Percentiles rank a stretch among this genome's conserved stretches.
These are phyloP conservation scores for Macheiramphus alcinus DNA, from an alignment of 2,113 vertebrate genomes.

Conservation along the genomic window DNA sequence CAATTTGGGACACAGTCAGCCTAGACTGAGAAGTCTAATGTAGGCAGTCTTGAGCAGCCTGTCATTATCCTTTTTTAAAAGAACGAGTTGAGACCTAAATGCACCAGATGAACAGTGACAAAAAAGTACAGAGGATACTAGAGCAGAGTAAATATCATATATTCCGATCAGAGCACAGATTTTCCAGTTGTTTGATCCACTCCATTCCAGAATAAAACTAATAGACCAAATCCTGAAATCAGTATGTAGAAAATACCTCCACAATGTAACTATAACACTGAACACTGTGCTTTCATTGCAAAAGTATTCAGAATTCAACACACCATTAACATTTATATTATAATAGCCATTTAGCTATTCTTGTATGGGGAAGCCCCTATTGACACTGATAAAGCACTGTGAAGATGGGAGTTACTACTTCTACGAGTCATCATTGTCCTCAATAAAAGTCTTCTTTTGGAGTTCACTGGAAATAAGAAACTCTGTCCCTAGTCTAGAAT, in stretches of 20 bases:
- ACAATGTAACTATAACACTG: background rate
- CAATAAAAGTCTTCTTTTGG: background rate
- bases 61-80: background rate
- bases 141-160: background rate
- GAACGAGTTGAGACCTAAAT: background rate
- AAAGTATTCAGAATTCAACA: background rate
- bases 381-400: background rate
- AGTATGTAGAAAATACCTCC: background rate
- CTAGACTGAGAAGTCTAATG: background rate
- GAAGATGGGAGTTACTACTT: background rate
- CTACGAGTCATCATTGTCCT: background rate
- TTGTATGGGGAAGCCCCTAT: background rate
- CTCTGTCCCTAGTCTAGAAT: background rate
- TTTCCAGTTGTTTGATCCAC: background rate
- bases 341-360: background rate
- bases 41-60: background rate
- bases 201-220: background rate
- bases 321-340: background rate
- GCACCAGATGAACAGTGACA: background rate
- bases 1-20: background rate
- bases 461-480: background rate
- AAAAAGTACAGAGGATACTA: background rate
- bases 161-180: background rate
- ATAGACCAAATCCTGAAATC: background rate
- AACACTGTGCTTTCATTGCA: background rate